Base-by-base conservation (phyloP, 2,113 vertebrate species). In the Lepus europaeus region DNA sequence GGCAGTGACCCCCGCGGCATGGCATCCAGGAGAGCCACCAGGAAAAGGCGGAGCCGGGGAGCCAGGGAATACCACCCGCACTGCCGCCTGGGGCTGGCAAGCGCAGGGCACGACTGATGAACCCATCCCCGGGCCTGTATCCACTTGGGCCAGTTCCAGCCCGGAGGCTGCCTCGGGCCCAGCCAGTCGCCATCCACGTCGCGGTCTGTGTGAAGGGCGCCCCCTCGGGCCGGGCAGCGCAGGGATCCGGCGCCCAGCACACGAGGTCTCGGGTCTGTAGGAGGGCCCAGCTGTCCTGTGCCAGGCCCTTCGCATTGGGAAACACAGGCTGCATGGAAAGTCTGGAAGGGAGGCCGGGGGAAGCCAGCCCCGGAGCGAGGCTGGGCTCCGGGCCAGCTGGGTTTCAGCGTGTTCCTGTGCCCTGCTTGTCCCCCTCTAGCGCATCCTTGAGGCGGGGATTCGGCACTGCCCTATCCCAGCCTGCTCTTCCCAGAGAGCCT, bases 221-320 rank as follows among this genome's bases (percentile, higher is more conserved):
- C 73, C 81, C 63, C 39, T 53, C 31, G 6, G 66, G 72, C 0
- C 2, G 31, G 19, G 77, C 17, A 3, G 7, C 9, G 45, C 3
- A 2, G 11, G 49, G 72, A 10, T 39, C 66, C 9, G 6, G 0
- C 14, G 13, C 29, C 73, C 39, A 6, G 10, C 2, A 0, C 3
- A 1, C 4, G 27, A 31, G 33, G 39, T 5, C n/a, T 53, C 23
- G 20, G 39, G 12, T 59, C 45, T 51, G 11, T 9, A 51, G 87
- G 31, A 45, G 68, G 6, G 31, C 9, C 23, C 31, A 2, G 12
- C 49, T 23, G 22, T 56, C 53, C 33, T 49, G n/a, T 39, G 12
- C 6, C 23, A 3, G 29, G 66, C 16, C 31, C 31, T 19, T 82
- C 20, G 1, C 53, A 19, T 39, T 39, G 2, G 56, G 51, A 68